Conservation (phyloP, 2,888 invertebrate genomes). For the Mesodorylaimus sp. region DNA sequence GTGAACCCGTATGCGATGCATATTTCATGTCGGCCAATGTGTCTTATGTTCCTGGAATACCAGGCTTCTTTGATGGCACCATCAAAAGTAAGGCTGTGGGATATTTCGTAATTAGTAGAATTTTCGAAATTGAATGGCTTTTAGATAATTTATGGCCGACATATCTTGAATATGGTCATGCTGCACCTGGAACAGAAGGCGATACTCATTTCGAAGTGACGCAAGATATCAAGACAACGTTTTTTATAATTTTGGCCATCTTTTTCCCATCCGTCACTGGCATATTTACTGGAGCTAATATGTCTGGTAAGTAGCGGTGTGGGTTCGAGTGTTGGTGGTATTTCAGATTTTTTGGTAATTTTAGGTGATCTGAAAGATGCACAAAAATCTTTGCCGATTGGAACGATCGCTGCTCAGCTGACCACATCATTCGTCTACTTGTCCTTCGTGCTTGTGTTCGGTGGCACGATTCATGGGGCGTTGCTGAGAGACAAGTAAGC, state of each 20-base stretch:
- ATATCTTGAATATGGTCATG: slow-evolving; percentile 3
- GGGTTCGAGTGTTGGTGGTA: neutral
- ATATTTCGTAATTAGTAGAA: slow-evolving; percentile 1
- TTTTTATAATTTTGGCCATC: slow-evolving; percentile 83
- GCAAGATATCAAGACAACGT: slow-evolving; percentile 69
- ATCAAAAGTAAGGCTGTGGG: slow-evolving; percentile 52
- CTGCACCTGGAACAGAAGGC: neutral
- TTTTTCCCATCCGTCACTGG: slow-evolving; percentile 96
- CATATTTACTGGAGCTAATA: slow-evolving; percentile 25
- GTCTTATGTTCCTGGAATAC: slow-evolving; percentile 56
- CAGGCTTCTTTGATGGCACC: slow-evolving; percentile 73
- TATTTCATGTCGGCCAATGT: neutral
- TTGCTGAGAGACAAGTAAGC: slow-evolving; percentile 82
- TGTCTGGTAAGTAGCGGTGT: neutral
- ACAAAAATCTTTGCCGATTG: slow-evolving; percentile 86
- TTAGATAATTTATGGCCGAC: slow-evolving; percentile 6
- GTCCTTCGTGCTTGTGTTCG: slow-evolving; percentile 70
- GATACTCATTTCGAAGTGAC: slow-evolving; percentile 41
- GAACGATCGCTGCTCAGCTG: slow-evolving; percentile 79
- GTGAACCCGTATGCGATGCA: slow-evolving; percentile 3
- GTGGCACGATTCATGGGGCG: slow-evolving; percentile 77
- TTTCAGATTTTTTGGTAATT: slow-evolving; percentile 1
- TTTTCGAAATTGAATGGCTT: slow-evolving; percentile 9
- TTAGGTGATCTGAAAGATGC: slow-evolving; percentile 92
- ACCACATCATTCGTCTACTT: slow-evolving; percentile 85